Evolutionary conservation across 2,888 invertebrate species (phyloP), one percentile per base, ranked within the genome.

Genomic region (Malachius bipustulatus): DNA sequence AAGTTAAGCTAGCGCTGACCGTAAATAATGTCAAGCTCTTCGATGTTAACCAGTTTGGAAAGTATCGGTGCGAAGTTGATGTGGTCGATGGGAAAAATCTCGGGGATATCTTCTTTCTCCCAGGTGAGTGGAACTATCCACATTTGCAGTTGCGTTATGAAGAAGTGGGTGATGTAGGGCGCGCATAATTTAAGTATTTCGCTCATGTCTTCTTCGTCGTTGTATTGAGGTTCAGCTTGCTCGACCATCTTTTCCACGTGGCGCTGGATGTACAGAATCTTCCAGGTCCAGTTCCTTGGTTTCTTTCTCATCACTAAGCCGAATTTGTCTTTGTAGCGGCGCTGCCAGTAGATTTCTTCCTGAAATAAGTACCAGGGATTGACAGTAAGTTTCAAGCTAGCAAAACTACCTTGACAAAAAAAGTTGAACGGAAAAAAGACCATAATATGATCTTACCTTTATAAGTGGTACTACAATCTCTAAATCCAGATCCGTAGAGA

Each of bases 281-380:
- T 65, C 63, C 63, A 65, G 3, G 53, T 58, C 56, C 57, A 58
- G 4, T 46, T 43, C 14, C 37, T 10, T 3, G 55, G 52, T 32
- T 50, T 49, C 3, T 47, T 44, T 26, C 48, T 45, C 3, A 45
- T 49, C 16, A 44, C 26, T 3, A 14, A 34, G 3, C 57, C 55
- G 47, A 56, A 64, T 19, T 55, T 49, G 13, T 50, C 51, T 2
- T 39, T 36, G 52, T 63, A 74, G 46, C 70, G 65, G 34, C 75
- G 64, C 50, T 71, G 62, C 78, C 79, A 79, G 55, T 75, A 79
- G 54, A 70, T 66, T 49, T 77, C 76, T 43, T 75, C 8, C 54
- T n/a, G n/a, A n/a, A n/a, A n/a, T n/a, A n/a, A n/a, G n/a, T n/a
- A n/a, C n/a, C n/a, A n/a, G n/a, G n/a, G n/a, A n/a, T n/a, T n/a